Base-by-base conservation (phyloP, 2,113 vertebrate species). In the Dromaius novaehollandiae region DNA sequence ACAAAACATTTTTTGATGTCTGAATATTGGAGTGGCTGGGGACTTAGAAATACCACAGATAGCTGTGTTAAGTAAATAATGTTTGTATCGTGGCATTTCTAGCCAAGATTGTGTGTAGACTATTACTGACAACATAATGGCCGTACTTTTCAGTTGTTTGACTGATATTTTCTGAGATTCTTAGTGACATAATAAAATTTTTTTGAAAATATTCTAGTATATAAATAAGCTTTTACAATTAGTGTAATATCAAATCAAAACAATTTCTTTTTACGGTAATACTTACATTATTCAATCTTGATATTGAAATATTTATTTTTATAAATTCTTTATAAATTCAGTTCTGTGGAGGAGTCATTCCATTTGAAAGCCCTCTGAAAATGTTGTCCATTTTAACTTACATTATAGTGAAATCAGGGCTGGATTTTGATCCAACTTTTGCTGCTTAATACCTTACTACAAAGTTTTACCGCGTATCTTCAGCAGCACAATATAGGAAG, bases 21-120 rank as follows among this genome's bases (percentile, higher is more conserved):
- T 97, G 94, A 88, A 89, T 95, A 68, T 68, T 90, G 87, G 87
- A 90, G 89, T 94, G 91, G 89, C 82, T 89, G 46, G 68, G 91
- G 89, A 89, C 71, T 80, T 95, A 85, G 82, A 95, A 97, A 94
- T 97, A 93, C 94, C 85, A 78, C 0, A 2, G 95, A 96, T 95
- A 95, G 79, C 87, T 95, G 46, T 96, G 60, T 63, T 88, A 75
- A 86, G 91, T 95, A 94, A 75, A 86, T 93, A 96, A 97, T 95
- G 86, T 73, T 93, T 92, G 84, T 69, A 70, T 93, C 75, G 44
- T 83, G 58, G 25, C 86, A 86, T 78, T 93, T 91, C 55, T 65
- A 89, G 79, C 78, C 95, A 94, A 93, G 86, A 82, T 20, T 94
- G 56, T 65, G 44, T 24, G 40, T 69, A 86, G 89, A 40, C 83